A percentile compares a stretch with the other conserved stretches of the same genome.
Evolutionary conservation across 2,113 vertebrate species (phyloP).

Genomic region (Speoplatyrhinus poulsoni): DNA sequence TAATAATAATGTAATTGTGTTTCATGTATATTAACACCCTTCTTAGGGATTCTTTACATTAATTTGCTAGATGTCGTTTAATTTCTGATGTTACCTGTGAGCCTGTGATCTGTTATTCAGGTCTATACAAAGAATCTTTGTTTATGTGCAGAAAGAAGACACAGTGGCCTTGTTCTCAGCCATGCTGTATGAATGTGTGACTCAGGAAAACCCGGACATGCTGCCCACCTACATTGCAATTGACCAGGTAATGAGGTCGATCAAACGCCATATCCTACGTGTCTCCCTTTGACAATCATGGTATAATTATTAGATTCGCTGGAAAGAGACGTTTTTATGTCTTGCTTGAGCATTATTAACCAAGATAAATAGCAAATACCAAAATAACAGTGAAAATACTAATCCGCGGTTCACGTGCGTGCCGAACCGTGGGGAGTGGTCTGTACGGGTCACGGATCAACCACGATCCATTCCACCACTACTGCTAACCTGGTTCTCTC

Average conservation of each 20-base stretch:
- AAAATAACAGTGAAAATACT: neutral
- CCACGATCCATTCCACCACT: no score
- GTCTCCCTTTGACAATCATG: no score
- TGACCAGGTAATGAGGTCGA: constrained; percentile 83
- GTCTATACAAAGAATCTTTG: constrained; percentile 1
- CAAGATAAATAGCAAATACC: neutral
- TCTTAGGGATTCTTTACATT: neutral
- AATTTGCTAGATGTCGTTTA: neutral
- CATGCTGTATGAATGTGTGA: constrained; percentile 95
- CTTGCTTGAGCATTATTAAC: neutral
- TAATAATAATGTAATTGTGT: no score
- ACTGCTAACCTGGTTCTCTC: neutral
- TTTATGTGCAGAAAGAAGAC: constrained; percentile 84
- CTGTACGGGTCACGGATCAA: no score
- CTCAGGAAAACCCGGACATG: constrained; percentile 97
- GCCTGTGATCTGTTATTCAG: neutral
- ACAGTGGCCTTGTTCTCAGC: constrained; percentile 89
- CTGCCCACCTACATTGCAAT: constrained; percentile 93
- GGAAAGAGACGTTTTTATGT: no score
- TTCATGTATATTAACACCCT: neutral
- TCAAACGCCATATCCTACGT: neutral
- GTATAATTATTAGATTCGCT: no score
- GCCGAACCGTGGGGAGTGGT: no score
- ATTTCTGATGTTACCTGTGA: neutral
- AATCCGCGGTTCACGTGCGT: no score